phyloP scores from a whole-genome alignment of 2,797 vertebrate genomes.

The Xenopus petersii region DNA sequence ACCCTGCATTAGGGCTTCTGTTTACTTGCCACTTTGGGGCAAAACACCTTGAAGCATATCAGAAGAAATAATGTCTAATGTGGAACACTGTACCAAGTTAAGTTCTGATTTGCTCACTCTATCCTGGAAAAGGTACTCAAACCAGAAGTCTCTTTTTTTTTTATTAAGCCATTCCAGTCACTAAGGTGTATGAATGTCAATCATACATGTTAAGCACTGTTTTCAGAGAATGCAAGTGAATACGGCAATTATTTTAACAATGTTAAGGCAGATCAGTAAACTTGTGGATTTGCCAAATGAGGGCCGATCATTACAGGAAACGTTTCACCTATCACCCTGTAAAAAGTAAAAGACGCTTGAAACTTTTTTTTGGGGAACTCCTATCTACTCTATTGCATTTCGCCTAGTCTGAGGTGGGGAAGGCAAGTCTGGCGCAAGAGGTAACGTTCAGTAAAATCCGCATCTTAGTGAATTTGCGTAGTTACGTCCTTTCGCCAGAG shows the following conservation, averaged over 20 bases:
- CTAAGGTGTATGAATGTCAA: slow-evolving; percentile 86
- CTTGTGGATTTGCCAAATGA: slow-evolving; percentile 90
- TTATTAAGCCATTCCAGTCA: slow-evolving; percentile 96
- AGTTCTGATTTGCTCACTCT: slow-evolving; percentile 98
- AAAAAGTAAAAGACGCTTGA: no score
- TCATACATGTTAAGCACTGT: slow-evolving; percentile 82
- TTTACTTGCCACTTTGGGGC: slow-evolving; percentile 80
- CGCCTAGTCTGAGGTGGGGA: no score
- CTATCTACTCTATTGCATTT: no score
- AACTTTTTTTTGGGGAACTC: no score
- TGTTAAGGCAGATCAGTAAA: slow-evolving; percentile 94
- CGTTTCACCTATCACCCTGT: no score
- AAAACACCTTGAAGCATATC: slow-evolving; percentile 81
- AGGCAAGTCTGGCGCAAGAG: no score
- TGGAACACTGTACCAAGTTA: slow-evolving; percentile 86
- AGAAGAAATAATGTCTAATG: slow-evolving; percentile 83
- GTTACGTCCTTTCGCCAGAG: no score
- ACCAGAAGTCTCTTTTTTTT: slow-evolving; percentile 86
- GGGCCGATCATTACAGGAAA: slow-evolving; percentile 89
- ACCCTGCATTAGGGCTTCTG: slow-evolving; percentile 82
- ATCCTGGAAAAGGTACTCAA: slow-evolving; percentile 97
- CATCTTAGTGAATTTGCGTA: no score
- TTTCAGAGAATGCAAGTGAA: slow-evolving; percentile 80
- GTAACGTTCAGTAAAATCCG: no score
- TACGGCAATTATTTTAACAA: slow-evolving; percentile 86